These are phyloP conservation scores for Dicaeum eximium DNA, from an alignment of 2,113 vertebrate genomes.

Conservation along the genomic window DNA sequence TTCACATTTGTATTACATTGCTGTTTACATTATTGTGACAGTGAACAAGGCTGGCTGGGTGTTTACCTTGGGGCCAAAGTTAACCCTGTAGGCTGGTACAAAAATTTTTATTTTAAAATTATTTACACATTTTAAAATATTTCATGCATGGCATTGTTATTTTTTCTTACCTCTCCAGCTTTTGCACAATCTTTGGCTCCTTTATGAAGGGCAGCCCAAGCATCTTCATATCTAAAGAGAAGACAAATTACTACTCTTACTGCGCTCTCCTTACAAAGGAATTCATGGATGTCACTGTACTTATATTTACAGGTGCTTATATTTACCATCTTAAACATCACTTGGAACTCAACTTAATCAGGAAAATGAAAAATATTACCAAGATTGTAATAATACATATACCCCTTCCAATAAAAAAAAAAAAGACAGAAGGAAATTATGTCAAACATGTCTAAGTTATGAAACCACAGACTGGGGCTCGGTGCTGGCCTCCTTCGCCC, in stretches of 20 bases:
- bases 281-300: background rate
- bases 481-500: background rate
- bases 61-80: background rate
- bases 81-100: background rate
- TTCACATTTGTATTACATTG: background rate
- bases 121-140: background rate
- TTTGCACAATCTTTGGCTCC: conserved; percentile 82
- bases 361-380: background rate
- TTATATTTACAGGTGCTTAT: background rate
- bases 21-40: background rate
- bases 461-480: background rate
- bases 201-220: conserved; percentile 85
- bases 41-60: background rate
- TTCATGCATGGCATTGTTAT: background rate
- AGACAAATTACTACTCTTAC: background rate
- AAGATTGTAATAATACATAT: background rate
- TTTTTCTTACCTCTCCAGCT: conserved; percentile 78
- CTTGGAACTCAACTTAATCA: background rate
- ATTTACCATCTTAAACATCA: background rate
- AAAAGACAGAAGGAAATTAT: background rate
- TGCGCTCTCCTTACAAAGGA: background rate
- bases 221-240: conserved; percentile 82
- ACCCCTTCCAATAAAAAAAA: rapidly evolving
- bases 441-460: background rate
- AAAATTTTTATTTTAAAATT: background rate